These are phyloP conservation scores for Chondrilla cf. caribensis DNA, from an alignment of 37 sponge, comb jelly and placozoan genomes.

Conservation along the genomic window DNA sequence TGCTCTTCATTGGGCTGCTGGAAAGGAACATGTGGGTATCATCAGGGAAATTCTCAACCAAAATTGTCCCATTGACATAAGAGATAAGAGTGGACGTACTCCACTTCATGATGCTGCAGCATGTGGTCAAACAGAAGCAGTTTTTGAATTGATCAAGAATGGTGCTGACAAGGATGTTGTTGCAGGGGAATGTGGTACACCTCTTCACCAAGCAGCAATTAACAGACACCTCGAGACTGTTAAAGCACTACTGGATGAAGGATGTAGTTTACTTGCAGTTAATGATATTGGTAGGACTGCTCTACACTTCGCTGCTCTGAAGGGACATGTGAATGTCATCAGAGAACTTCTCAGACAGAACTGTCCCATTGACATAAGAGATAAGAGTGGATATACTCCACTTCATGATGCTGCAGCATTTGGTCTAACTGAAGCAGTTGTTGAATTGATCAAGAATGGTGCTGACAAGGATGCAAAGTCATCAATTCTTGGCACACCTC, in stretches of 20 bases:
- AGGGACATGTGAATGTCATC: no score
- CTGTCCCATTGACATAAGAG: neutral
- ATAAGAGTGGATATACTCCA: neutral
- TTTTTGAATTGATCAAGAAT: neutral
- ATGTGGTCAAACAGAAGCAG: neutral
- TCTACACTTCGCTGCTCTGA: no score
- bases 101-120: neutral
- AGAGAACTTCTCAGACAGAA: no score
- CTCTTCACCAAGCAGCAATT: neutral
- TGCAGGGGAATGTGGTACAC: neutral
- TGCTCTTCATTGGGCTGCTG: neutral
- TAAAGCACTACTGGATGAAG: neutral
- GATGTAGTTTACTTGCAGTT: neutral
- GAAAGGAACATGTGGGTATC: neutral
- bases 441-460: neutral
- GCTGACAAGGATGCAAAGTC: neutral
- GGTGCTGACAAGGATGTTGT: neutral
- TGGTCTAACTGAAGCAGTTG: slow-evolving; percentile 1
- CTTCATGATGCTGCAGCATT: neutral
- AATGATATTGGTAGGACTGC: no score
- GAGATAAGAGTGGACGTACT: neutral
- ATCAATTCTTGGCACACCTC: neutral
- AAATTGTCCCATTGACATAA: neutral
- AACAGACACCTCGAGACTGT: neutral
- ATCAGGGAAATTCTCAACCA: neutral